Evolutionary conservation across 2,888 invertebrate species (phyloP).

Genomic region (Nasonovia ribisnigri): DNA sequence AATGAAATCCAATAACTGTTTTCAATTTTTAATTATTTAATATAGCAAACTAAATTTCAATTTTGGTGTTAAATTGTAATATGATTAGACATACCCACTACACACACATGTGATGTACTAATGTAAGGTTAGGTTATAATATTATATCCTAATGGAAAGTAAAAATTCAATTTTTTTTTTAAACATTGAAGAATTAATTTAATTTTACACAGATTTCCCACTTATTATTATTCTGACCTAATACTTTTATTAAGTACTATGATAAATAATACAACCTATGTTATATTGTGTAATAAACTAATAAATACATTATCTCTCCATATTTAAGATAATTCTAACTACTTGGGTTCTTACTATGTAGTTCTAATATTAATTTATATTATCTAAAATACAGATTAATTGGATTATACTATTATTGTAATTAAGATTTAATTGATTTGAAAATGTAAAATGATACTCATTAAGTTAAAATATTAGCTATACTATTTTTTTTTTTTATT

Average conservation of each 20-base stretch:
- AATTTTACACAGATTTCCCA: background rate
- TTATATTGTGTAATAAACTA: conserved; percentile 41
- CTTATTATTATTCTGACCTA: background rate
- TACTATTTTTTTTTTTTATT: background rate
- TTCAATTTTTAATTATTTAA: background rate
- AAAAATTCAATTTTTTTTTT: background rate
- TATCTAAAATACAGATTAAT: conserved; percentile 32
- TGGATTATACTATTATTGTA: conserved; percentile 30
- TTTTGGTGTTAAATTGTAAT: background rate
- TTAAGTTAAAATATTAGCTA: background rate
- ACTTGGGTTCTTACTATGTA: conserved; percentile 2
- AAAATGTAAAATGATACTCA: background rate
- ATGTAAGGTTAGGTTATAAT: too few species aligned
- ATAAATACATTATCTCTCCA: conserved; percentile 17
- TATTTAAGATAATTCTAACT: conserved; percentile 26
- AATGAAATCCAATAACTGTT: background rate
- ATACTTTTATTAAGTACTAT: conserved; percentile 20
- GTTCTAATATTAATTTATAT: conserved; percentile 13
- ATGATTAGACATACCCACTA: background rate
- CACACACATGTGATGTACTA: fast-evolving
- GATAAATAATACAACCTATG: background rate
- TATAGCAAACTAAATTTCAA: background rate
- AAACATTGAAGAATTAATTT: background rate
- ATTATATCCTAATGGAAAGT: background rate
- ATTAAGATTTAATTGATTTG: background rate